Evolutionary conservation across 2,113 vertebrate genomes (phyloP).

Genomic region (Aphelocoma coerulescens): DNA sequence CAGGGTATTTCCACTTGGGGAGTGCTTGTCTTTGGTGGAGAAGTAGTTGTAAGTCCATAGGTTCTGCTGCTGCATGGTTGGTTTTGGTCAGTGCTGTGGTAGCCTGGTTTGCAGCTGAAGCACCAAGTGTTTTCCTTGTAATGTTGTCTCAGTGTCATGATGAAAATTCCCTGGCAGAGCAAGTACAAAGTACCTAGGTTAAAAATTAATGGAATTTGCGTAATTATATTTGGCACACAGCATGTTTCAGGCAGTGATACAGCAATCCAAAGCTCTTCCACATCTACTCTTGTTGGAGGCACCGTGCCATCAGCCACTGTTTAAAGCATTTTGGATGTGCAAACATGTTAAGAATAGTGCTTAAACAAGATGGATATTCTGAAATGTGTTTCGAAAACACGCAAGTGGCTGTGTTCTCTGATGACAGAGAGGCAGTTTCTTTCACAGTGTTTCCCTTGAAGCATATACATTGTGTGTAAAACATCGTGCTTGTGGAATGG

Average conservation of each 20-base stretch:
- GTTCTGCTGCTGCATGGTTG: neutral
- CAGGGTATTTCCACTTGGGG: neutral
- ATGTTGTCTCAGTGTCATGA: neutral
- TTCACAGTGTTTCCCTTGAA: neutral
- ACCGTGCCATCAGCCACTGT: neutral
- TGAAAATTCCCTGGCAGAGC: neutral
- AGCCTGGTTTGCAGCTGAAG: neutral
- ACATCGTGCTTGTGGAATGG: fast-evolving
- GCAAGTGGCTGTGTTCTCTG: neutral
- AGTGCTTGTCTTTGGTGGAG: neutral
- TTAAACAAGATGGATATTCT: neutral
- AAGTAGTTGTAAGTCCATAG: neutral
- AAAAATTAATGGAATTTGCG: neutral
- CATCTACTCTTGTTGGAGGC: neutral
- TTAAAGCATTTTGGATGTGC: constrained; percentile 25
- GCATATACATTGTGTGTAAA: neutral
- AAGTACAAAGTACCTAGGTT: neutral
- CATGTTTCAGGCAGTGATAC: neutral
- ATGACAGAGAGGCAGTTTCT: neutral
- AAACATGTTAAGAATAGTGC: neutral
- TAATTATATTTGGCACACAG: neutral
- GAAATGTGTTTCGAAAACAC: neutral
- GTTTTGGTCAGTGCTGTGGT: neutral
- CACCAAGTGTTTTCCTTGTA: neutral
- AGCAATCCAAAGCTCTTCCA: neutral